A percentile compares a stretch with the other conserved stretches of the same genome.
phyloP scores from a whole-genome alignment of 2,888 invertebrate genomes.

The Sylvicola cinctus region DNA sequence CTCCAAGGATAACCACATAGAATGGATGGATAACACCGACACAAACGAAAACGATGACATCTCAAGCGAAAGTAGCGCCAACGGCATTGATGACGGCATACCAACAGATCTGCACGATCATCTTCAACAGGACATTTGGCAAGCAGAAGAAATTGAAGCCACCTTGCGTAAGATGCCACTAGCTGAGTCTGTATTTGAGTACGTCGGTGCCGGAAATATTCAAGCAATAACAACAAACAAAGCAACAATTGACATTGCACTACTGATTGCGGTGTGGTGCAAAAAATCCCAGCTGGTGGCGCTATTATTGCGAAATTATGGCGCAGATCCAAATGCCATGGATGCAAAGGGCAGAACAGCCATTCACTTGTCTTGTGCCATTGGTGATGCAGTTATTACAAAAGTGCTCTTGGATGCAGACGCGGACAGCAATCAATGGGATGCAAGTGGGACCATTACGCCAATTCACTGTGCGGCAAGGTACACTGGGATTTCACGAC shows the following conservation, averaged over 20 bases:
- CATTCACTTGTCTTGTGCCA: constrained; percentile 59
- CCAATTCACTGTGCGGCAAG: constrained; percentile 61
- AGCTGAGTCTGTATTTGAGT: constrained; percentile 14
- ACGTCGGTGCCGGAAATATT: constrained; percentile 17
- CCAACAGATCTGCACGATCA: constrained; percentile 16
- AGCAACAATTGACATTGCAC: constrained; percentile 13
- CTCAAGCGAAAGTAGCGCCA: constrained; percentile 21
- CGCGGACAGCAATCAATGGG: constrained; percentile 53
- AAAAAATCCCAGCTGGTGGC: constrained; percentile 16
- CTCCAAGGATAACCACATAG: constrained; percentile 2
- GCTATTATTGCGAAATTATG: constrained; percentile 16
- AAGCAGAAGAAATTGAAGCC: constrained; percentile 18
- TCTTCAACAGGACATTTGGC: constrained; percentile 20
- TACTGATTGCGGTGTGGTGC: constrained; percentile 19
- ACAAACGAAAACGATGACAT: constrained; percentile 21
- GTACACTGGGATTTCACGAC: constrained; percentile 17
- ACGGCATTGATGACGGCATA: constrained; percentile 17
- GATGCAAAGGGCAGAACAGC: constrained; percentile 50
- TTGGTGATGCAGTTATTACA: constrained; percentile 49
- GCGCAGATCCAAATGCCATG: constrained; percentile 35
- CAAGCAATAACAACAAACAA: constrained; percentile 7
- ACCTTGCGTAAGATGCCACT: constrained; percentile 15
- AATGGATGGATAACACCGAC: constrained; percentile 8
- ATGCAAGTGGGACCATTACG: constrained; percentile 43
- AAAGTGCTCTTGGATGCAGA: constrained; percentile 45